Percentiles rank a stretch among this genome's conserved stretches.
Conservation (phyloP, 2,888 invertebrate species). For the Psococerastis gibbosa region DNA sequence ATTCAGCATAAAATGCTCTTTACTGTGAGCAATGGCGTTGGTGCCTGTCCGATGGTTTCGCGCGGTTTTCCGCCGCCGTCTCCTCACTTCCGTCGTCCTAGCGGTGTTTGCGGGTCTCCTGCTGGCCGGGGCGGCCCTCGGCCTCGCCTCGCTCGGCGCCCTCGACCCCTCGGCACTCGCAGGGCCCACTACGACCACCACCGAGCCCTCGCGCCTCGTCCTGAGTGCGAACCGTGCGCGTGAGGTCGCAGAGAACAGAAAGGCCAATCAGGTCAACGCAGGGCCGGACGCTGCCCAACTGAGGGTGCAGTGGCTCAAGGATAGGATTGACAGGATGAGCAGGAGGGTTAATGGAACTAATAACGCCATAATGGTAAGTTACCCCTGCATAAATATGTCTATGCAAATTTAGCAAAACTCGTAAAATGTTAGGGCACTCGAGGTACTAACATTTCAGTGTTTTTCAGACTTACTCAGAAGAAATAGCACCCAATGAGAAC, state of each 20-base stretch:
- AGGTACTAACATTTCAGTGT: no score
- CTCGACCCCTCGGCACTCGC: neutral
- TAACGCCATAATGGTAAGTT: neutral
- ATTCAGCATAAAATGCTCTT: no score
- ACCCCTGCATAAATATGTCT: conserved; percentile 11
- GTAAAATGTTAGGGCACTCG: no score
- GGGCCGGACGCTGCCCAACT: conserved; percentile 17
- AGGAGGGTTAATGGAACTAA: conserved; percentile 17
- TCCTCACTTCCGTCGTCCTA: neutral
- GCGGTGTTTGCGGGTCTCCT: no score
- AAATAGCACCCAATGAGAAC: conserved; percentile 20
- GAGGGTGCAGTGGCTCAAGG: conserved; percentile 19
- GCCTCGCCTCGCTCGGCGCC: neutral
- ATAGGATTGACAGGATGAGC: conserved; percentile 21
- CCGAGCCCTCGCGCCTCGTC: neutral
- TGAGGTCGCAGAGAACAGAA: neutral
- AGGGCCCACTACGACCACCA: neutral
- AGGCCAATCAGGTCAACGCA: neutral
- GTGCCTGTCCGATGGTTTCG: neutral
- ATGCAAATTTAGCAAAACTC: conserved; percentile 12
- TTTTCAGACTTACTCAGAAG: neutral
- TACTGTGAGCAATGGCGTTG: neutral
- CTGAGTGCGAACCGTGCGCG: neutral
- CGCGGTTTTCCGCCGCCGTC: neutral
- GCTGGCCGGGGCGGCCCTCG: no score